These are phyloP conservation scores for Rotaria macrura DNA, from an alignment of 2,888 invertebrate species.

Conservation along the genomic window DNA sequence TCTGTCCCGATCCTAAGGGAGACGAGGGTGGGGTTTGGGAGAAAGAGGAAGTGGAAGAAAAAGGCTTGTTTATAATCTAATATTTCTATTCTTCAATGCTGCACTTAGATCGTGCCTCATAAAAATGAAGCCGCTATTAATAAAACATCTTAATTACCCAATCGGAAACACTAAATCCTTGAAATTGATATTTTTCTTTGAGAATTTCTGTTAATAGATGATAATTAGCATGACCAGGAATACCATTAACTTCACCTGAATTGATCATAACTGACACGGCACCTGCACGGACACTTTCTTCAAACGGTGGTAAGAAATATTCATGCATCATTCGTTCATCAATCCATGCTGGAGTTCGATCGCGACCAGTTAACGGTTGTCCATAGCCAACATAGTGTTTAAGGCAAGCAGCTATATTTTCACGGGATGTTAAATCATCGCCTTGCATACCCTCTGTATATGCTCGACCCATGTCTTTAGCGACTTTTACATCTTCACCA, in stretches of 20 bases:
- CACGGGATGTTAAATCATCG: constrained; percentile 16
- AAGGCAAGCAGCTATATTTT: constrained; percentile 19
- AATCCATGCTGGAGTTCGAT: constrained; percentile 27
- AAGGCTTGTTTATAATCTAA: no score
- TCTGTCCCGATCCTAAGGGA: no score
- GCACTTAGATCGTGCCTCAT: no score
- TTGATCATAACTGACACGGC: constrained; percentile 26
- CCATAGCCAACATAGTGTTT: constrained; percentile 27
- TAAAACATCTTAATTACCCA: constrained; percentile 21
- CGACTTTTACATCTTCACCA: constrained; percentile 26
- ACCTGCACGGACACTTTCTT: constrained; percentile 22
- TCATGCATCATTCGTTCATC: constrained; percentile 11
- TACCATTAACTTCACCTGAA: constrained; percentile 28
- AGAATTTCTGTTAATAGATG: constrained; percentile 24
- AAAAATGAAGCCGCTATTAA: no score
- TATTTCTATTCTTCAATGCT: no score
- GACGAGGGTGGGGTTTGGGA: no score
- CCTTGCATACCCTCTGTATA: constrained; percentile 20
- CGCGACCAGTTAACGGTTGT: constrained; percentile 4
- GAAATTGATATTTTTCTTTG: constrained; percentile 14
- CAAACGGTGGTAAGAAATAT: constrained; percentile 28
- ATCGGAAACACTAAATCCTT: constrained; percentile 24
- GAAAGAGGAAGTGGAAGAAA: no score
- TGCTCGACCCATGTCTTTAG: constrained; percentile 22
- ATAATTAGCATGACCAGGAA: constrained; percentile 27